Conservation (phyloP, 2,888 invertebrate genomes). For the Pyralis farinalis region DNA sequence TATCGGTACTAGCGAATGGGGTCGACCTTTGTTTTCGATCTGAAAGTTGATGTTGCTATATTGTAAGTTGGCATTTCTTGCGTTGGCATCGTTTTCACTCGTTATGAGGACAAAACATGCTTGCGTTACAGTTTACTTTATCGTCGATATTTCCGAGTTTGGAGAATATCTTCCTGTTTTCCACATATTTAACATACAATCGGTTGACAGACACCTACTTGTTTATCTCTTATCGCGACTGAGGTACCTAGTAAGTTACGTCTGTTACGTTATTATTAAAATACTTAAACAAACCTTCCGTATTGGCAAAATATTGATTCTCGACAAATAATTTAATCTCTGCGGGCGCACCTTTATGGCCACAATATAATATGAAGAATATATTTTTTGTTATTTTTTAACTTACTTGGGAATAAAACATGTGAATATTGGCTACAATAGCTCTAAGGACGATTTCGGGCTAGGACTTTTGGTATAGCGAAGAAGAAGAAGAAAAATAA, state of each 20-base stretch:
- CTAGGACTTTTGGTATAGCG: no score
- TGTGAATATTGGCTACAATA: no score
- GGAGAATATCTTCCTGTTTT: background rate
- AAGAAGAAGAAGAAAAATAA: no score
- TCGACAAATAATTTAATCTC: no score
- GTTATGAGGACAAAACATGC: background rate
- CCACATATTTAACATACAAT: background rate
- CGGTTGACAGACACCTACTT: background rate
- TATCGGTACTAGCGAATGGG: constrained; percentile 36
- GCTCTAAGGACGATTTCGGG: no score
- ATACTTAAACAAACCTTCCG: no score
- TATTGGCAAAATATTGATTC: no score
- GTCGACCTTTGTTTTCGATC: constrained; percentile 35
- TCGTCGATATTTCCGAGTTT: background rate
- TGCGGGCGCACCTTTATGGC: no score
- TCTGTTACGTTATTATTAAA: no score
- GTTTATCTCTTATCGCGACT: background rate
- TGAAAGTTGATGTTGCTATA: constrained; percentile 13
- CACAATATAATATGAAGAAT: no score
- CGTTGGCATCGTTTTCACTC: constrained; percentile 4
- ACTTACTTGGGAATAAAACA: no score
- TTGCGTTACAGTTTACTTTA: background rate
- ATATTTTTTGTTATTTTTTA: no score
- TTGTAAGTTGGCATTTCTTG: constrained; percentile 17
- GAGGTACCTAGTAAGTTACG: background rate